Conservation (phyloP, 2,888 invertebrate genomes). For the Parelbella ahira region DNA sequence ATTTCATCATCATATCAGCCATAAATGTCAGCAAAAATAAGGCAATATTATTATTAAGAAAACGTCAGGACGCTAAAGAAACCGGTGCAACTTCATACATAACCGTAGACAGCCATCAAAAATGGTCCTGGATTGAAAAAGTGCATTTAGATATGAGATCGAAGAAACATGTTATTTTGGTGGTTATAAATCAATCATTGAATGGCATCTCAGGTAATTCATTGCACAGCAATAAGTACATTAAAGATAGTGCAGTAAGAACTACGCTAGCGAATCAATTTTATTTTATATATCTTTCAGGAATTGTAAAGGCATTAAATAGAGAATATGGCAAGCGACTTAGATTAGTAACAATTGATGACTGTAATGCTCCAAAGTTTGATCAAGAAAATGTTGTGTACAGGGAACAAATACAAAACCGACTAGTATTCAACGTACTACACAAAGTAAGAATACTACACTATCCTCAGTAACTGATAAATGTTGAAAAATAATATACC, state of each 20-base stretch:
- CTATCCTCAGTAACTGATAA: no score
- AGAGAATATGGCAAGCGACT: background rate
- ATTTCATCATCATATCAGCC: no score
- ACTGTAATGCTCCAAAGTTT: slow-evolving; percentile 2
- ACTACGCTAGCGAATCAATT: no score
- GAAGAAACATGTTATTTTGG: slow-evolving; percentile 6
- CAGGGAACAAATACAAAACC: slow-evolving; percentile 2
- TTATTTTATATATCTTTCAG: background rate
- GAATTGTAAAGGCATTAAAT: background rate
- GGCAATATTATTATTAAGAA: no score
- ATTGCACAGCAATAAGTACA: no score
- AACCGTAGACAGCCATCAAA: no score
- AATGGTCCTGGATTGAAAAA: background rate
- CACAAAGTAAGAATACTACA: no score
- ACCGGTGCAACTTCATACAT: no score
- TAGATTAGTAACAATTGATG: background rate
- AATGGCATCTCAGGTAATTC: slow-evolving; percentile 7
- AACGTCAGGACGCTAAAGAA: no score
- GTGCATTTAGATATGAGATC: slow-evolving; percentile 4
- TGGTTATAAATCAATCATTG: slow-evolving; percentile 5
- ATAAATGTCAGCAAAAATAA: no score
- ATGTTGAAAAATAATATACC: no score
- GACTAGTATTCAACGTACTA: background rate
- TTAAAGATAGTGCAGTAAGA: no score
- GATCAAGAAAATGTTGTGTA: slow-evolving; percentile 3